phyloP scores from a whole-genome alignment of 23 tunicate genomes.

The Trididemnum nubilum region DNA sequence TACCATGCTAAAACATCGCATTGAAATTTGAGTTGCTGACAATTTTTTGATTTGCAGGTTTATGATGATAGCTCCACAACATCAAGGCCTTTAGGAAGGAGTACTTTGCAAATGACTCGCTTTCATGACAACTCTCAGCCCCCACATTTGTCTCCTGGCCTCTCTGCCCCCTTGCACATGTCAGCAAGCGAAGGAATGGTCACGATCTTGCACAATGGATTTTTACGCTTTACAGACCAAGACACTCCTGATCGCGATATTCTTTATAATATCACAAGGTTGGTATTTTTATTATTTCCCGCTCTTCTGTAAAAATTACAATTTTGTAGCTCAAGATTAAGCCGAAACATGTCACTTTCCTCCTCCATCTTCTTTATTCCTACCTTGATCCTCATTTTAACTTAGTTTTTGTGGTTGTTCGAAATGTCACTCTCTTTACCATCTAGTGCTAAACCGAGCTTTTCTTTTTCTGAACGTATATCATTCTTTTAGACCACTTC shows the following conservation, averaged over 20 bases:
- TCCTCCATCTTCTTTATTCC: background rate
- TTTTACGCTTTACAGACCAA: slow-evolving; percentile 70
- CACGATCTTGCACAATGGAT: slow-evolving; percentile 74
- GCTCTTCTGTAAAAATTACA: background rate
- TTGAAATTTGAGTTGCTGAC: background rate
- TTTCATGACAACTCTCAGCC: slow-evolving; percentile 57
- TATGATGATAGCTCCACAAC: slow-evolving; percentile 47
- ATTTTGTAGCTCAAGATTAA: background rate
- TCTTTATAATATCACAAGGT: slow-evolving; percentile 88
- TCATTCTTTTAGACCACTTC: slow-evolving; percentile 57
- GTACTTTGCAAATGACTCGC: slow-evolving; percentile 34
- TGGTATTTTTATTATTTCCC: background rate
- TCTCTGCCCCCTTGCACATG: slow-evolving; percentile 59
- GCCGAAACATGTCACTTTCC: background rate
- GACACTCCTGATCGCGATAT: slow-evolving; percentile 88
- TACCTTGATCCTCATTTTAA: no score
- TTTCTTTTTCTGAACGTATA: background rate
- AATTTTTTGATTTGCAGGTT: slow-evolving; percentile 20
- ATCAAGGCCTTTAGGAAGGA: slow-evolving; percentile 32
- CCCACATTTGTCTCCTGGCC: slow-evolving; percentile 65
- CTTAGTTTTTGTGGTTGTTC: no score
- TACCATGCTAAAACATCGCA: no score
- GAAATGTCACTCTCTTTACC: no score
- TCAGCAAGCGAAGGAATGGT: slow-evolving; percentile 54
- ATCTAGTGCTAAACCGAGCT: no score